Percentiles rank a stretch among this genome's conserved stretches.
Conservation (phyloP, 2,888 invertebrate genomes). For the Toxonevra muliebris region DNA sequence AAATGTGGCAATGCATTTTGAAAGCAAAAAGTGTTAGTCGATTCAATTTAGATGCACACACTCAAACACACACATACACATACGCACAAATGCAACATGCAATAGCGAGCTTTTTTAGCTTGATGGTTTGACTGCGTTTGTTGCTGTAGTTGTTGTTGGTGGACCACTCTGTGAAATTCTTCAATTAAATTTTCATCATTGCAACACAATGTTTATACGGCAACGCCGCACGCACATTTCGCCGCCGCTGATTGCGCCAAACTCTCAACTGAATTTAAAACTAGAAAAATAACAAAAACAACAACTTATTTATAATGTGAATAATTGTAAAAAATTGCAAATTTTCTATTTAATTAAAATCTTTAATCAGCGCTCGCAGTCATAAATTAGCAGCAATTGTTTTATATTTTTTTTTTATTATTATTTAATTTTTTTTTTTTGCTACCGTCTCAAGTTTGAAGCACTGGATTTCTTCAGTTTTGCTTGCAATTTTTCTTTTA, state of each 20-base stretch:
- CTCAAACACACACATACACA: not conserved
- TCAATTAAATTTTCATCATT: slow-evolving; percentile 41
- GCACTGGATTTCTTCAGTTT: too few species aligned
- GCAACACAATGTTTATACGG: slow-evolving; percentile 20
- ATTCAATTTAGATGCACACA: not conserved
- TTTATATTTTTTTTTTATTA: not conserved
- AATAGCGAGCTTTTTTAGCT: slow-evolving; percentile 5
- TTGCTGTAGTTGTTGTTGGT: not conserved
- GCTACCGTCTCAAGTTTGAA: too few species aligned
- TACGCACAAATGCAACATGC: slow-evolving; percentile 24
- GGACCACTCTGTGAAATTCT: slow-evolving; percentile 33
- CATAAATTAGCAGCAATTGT: slow-evolving; percentile 42
- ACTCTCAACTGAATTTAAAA: slow-evolving; percentile 2
- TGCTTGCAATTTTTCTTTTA: too few species aligned
- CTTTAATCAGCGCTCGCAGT: slow-evolving; percentile 46
- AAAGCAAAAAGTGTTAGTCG: too few species aligned
- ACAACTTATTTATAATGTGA: slow-evolving; percentile 45
- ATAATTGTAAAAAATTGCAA: slow-evolving; percentile 53
- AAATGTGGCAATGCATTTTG: too few species aligned
- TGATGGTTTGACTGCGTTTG: not conserved
- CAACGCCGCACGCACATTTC: slow-evolving; percentile 38
- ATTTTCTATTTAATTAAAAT: slow-evolving; percentile 48
- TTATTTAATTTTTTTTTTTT: too few species aligned
- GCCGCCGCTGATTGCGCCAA: not conserved
- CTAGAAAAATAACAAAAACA: not conserved